Evolutionary conservation across 2,113 vertebrate species (phyloP).

Genomic region (Amblyopsis rosae): DNA sequence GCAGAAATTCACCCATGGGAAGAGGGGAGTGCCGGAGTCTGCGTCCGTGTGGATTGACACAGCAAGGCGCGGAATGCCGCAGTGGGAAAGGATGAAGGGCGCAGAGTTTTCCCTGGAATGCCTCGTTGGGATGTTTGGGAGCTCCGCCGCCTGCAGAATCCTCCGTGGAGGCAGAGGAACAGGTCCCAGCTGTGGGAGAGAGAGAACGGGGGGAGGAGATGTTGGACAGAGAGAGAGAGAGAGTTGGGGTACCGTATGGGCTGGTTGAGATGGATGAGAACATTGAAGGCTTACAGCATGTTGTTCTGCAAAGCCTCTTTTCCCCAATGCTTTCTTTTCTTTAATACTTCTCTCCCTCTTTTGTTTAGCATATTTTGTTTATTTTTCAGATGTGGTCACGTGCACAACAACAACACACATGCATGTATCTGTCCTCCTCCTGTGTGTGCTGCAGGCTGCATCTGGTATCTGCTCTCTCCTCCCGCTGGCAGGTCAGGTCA

Average conservation of each 20-base stretch:
- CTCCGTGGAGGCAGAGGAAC: not conserved
- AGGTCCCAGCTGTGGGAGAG: conserved; percentile 29
- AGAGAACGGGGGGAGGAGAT: conserved; percentile 37
- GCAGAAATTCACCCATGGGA: not conserved
- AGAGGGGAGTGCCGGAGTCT: conserved; percentile 11
- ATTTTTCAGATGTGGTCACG: too few relatives aligned
- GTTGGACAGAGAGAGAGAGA: conserved; percentile 25
- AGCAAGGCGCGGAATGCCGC: not conserved
- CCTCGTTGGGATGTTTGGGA: too few relatives aligned
- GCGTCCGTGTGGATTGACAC: conserved; percentile 7
- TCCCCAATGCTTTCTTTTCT: not conserved
- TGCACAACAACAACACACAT: not conserved
- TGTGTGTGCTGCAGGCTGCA: conserved; percentile 18
- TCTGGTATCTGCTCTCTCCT: too few relatives aligned
- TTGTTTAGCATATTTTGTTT: not conserved
- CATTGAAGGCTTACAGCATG: not conserved
- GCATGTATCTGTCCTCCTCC: conserved; percentile 6
- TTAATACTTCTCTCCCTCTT: not conserved
- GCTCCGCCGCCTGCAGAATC: conserved; percentile 4
- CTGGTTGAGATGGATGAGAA: conserved; percentile 17
- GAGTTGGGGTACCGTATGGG: not conserved
- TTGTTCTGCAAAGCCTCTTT: not conserved
- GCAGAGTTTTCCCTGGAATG: not conserved
- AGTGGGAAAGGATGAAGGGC: conserved; percentile 30
- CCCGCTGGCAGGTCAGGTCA: conserved; percentile 48